Conservation (phyloP, 2,113 vertebrate species). For the Pogonocichla stellata region DNA sequence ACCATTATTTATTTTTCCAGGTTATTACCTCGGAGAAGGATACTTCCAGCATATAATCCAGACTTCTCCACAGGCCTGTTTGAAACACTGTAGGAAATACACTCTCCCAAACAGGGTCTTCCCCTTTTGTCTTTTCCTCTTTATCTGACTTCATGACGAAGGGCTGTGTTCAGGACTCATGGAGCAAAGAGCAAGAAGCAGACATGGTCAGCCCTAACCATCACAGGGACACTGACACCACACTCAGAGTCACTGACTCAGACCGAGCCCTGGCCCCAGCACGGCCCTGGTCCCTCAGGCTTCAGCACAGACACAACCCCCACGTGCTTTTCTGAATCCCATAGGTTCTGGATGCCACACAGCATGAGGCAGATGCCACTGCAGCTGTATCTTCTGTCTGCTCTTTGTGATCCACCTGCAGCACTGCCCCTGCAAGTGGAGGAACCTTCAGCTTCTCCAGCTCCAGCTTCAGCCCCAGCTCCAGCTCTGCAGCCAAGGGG, state of each 20-base stretch:
- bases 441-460: background rate
- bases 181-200: background rate
- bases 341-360: background rate
- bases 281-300: background rate
- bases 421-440: background rate
- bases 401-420: background rate
- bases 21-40: background rate
- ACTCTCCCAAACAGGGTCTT: background rate
- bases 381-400: background rate
- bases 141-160: background rate
- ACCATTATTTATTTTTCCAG: conserved; percentile 29
- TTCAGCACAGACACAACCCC: background rate
- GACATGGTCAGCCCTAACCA: background rate
- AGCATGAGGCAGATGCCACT: background rate
- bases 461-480: background rate
- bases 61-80: background rate
- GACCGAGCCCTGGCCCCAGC: background rate
- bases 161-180: background rate
- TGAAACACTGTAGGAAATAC: background rate
- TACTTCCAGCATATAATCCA: background rate
- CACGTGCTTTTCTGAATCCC: background rate
- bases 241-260: background rate
- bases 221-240: background rate
- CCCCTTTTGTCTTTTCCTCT: background rate
- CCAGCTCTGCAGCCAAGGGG: background rate